These are phyloP conservation scores for Acrocephalus scirpaceus DNA, from an alignment of 2,797 vertebrate genomes.

Conservation along the genomic window DNA sequence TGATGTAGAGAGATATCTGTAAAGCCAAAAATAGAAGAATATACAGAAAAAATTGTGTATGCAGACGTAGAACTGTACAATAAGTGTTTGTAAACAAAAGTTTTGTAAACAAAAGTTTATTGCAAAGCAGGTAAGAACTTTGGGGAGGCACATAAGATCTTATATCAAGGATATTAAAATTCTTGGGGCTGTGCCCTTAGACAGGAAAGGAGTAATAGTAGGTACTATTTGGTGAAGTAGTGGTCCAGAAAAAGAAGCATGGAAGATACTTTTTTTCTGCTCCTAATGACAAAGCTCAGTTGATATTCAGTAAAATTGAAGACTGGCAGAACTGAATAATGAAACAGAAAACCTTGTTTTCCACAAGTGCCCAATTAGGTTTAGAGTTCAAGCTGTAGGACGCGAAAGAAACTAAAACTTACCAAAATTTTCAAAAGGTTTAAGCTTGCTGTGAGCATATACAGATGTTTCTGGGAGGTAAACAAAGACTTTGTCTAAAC, in stretches of 20 bases:
- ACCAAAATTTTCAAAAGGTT: neutral
- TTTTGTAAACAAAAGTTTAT: too few species aligned
- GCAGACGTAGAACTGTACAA: neutral
- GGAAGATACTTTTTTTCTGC: neutral
- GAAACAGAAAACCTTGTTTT: neutral
- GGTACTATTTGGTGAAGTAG: neutral
- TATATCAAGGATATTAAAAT: neutral
- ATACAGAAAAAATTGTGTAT: neutral
- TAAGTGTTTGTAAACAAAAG: too few species aligned
- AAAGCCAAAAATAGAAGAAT: neutral
- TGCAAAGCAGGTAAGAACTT: neutral
- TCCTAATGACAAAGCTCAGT: neutral
- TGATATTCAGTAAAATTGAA: neutral
- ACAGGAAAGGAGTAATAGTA: neutral
- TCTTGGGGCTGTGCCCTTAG: neutral
- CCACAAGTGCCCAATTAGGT: neutral
- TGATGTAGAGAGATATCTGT: fast-evolving
- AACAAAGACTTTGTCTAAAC: fast-evolving
- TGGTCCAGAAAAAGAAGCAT: neutral
- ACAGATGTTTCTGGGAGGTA: neutral
- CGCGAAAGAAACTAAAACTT: neutral
- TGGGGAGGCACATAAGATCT: fast-evolving
- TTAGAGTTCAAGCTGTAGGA: neutral
- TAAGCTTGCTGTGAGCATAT: neutral
- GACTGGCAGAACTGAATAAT: neutral